Base-by-base conservation (phyloP, 2,888 invertebrate species). In the Drosophila parthenogenetica region DNA sequence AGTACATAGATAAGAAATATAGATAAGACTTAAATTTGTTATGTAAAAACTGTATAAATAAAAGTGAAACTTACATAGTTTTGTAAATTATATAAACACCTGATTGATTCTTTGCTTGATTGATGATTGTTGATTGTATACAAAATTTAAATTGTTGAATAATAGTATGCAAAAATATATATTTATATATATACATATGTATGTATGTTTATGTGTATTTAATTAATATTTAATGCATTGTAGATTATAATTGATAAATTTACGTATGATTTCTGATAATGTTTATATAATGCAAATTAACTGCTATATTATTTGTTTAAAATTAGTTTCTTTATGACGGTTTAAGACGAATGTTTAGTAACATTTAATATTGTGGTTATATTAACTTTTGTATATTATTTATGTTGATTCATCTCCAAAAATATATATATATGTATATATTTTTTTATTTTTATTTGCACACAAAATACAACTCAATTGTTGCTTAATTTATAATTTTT, bases 401-500 rank as follows among this genome's bases (percentile, higher is more conserved):
- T 62, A 62, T 58, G 48, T 69, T 70, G 65, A 62, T 75, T 67
- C 37, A 46, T 54, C 68, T 85, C 82, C 82, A 81, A 82, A 82
- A 82, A 82, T 81, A 85, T 79, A 80, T 81, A 45, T 48, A n/a
- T 53, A 4, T 77, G 43, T 73, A n/a, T 63, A 7, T 39, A 5
- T 13, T 42, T 32, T 2, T 73, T 53, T 69, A 37, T 45, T 29
- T 64, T 53, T 74, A 80, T 78, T 87, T 84, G 73, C 81, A 85
- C 86, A 80, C 72, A 67, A 81, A 87, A 84, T 78, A 84, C 84
- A 81, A 84, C 79, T 71, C 74, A 51, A 53, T 53, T 73, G 73
- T 75, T 71, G 77, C 65, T 72, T 59, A 54, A 25, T 40, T 32
- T 19, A 43, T n/a, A 29, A 29, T 53, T 62, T 67, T 67, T 80